These are phyloP conservation scores for Petrolisthes manimaculis DNA, from an alignment of 2,888 invertebrate genomes.

Conservation along the genomic window DNA sequence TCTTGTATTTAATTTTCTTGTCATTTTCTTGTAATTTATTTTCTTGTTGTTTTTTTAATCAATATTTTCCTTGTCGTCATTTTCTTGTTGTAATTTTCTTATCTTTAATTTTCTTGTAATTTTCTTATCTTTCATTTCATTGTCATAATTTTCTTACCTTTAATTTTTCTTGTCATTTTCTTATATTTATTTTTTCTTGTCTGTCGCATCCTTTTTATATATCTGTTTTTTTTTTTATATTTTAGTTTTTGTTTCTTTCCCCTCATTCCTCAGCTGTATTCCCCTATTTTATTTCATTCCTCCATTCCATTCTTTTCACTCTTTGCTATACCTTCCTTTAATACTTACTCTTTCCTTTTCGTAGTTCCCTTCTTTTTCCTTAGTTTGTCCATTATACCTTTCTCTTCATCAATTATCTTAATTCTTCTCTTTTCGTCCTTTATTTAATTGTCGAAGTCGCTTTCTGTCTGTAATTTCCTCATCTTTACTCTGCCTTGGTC, in stretches of 20 bases:
- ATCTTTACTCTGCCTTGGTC: too few relatives aligned
- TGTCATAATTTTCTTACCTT: background rate
- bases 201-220: background rate
- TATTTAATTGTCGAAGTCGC: too few relatives aligned
- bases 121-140: background rate
- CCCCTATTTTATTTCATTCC: background rate
- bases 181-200: background rate
- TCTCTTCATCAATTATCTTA: background rate
- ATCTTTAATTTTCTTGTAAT: background rate
- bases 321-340: background rate
- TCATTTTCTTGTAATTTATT: background rate
- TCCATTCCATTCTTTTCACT: background rate
- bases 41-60: background rate
- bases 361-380: background rate
- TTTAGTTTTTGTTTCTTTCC: too few relatives aligned
- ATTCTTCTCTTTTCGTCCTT: background rate
- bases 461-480: too few relatives aligned
- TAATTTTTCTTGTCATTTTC: too few relatives aligned
- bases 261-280: background rate
- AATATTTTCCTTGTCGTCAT: too few relatives aligned
- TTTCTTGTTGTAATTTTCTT: background rate
- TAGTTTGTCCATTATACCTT: background rate
- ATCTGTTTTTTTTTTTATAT: background rate
- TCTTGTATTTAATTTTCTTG: background rate
- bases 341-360: too few relatives aligned